phyloP scores from a whole-genome alignment of 2,888 invertebrate genomes.

The Polyommatus iphigenia region DNA sequence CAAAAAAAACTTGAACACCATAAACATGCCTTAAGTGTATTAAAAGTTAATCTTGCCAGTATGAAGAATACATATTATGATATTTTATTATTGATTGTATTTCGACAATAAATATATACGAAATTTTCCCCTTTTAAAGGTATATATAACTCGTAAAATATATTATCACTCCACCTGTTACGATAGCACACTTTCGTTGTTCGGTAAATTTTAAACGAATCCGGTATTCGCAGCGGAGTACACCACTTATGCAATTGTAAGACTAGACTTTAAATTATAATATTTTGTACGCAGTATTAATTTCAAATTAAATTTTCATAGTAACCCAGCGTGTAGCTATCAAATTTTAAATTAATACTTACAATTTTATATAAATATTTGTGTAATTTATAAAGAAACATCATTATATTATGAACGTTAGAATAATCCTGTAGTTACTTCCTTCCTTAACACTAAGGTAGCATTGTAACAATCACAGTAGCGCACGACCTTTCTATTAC shows the following conservation, averaged over 20 bases:
- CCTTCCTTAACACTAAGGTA: neutral
- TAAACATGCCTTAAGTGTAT: constrained; percentile 27
- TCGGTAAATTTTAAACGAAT: neutral
- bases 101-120: constrained; percentile 30
- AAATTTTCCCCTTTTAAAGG: constrained; percentile 31
- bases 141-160: constrained; percentile 22
- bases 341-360: neutral
- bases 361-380: constrained; percentile 11
- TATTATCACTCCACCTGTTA: constrained; percentile 20
- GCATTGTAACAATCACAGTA: neutral
- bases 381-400: neutral
- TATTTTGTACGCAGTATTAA: constrained; percentile 17
- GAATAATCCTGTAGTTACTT: constrained; percentile 1
- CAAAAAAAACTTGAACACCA: constrained; percentile 18
- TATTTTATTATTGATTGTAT: constrained; percentile 30
- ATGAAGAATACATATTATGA: constrained; percentile 25
- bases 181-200: constrained; percentile 8
- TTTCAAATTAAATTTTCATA: neutral
- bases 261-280: constrained; percentile 1
- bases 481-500: neutral
- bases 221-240: neutral
- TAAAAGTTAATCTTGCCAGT: constrained; percentile 33
- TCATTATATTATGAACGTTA: neutral
- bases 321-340: neutral
- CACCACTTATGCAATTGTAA: neutral